These are phyloP conservation scores for Agrochola circellaris DNA, from an alignment of 2,888 invertebrate genomes.

Conservation along the genomic window DNA sequence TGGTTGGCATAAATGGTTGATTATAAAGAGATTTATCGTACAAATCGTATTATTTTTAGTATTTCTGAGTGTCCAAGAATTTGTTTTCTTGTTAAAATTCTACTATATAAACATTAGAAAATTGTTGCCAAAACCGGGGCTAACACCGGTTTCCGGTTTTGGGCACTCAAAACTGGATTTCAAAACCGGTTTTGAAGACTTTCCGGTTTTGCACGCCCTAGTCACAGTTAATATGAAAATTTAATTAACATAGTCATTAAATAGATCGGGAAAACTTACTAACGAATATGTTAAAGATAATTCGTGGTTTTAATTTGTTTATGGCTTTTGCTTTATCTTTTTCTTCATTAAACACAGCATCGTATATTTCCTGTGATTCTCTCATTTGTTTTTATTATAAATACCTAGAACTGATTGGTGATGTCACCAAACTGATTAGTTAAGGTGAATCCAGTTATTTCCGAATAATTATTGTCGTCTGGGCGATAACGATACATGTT, in stretches of 20 bases:
- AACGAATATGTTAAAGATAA: neutral
- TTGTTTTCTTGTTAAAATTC: too few species aligned
- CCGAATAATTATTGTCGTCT: slow-evolving; percentile 27
- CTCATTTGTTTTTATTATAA: slow-evolving; percentile 29
- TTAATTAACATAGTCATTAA: neutral
- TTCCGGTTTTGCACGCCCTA: too few species aligned
- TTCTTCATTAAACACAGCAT: neutral
- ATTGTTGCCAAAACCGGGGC: too few species aligned
- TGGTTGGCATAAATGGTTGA: too few species aligned
- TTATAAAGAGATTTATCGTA: too few species aligned
- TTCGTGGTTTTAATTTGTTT: neutral
- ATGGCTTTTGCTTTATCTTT: neutral
- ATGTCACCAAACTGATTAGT: slow-evolving; percentile 17
- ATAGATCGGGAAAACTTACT: slow-evolving; percentile 10
- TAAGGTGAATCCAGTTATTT: slow-evolving; percentile 36
- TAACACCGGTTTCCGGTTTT: too few species aligned
- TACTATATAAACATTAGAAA: too few species aligned
- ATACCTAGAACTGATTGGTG: slow-evolving; percentile 21
- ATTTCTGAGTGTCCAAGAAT: too few species aligned
- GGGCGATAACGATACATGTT: slow-evolving; percentile 22
- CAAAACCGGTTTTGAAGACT: too few species aligned
- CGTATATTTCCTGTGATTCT: neutral
- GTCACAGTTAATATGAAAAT: neutral
- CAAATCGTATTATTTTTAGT: too few species aligned
- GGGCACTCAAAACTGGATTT: too few species aligned